These are phyloP conservation scores for Rugalucina vietnamica DNA, from an alignment of 2,888 invertebrate species.

Conservation along the genomic window DNA sequence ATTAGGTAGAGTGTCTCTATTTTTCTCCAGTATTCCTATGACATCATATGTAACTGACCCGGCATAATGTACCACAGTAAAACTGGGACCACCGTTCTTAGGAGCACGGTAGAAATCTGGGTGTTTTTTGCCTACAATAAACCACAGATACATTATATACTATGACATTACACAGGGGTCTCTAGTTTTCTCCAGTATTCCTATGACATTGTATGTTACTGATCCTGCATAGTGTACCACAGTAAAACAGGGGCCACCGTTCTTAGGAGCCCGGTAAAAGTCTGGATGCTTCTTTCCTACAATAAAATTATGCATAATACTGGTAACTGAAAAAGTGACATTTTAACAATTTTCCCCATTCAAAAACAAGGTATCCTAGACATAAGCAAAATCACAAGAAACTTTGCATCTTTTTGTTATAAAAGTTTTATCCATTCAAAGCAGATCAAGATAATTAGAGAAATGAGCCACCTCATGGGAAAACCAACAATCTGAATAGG, in stretches of 20 bases:
- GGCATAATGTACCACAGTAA: conserved; percentile 79
- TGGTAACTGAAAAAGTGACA: too few relatives aligned
- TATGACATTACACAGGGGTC: conserved; percentile 76
- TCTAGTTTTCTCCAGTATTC: conserved; percentile 78
- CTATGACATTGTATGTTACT: conserved; percentile 73
- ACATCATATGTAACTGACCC: conserved; percentile 75
- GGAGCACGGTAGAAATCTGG: conserved; percentile 70
- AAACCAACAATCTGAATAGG: too few relatives aligned
- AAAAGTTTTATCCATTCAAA: too few relatives aligned
- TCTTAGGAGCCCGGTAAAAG: conserved; percentile 73
- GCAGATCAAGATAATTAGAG: too few relatives aligned
- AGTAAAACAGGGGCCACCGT: conserved; percentile 73
- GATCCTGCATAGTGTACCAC: conserved; percentile 79
- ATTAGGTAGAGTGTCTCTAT: conserved; percentile 76
- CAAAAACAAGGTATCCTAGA: too few relatives aligned
- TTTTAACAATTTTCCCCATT: too few relatives aligned
- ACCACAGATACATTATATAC: too few relatives aligned
- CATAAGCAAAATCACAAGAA: too few relatives aligned
- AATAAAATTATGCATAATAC: too few relatives aligned
- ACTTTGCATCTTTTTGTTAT: too few relatives aligned
- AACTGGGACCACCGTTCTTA: conserved; percentile 70
- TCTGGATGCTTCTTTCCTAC: conserved; percentile 67
- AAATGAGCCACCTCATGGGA: too few relatives aligned
- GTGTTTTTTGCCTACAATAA: conserved; percentile 70
- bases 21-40: conserved; percentile 77